Evolutionary conservation across 2,888 invertebrate genomes (phyloP).

Genomic region (Caenorhabditis doughertyi): DNA sequence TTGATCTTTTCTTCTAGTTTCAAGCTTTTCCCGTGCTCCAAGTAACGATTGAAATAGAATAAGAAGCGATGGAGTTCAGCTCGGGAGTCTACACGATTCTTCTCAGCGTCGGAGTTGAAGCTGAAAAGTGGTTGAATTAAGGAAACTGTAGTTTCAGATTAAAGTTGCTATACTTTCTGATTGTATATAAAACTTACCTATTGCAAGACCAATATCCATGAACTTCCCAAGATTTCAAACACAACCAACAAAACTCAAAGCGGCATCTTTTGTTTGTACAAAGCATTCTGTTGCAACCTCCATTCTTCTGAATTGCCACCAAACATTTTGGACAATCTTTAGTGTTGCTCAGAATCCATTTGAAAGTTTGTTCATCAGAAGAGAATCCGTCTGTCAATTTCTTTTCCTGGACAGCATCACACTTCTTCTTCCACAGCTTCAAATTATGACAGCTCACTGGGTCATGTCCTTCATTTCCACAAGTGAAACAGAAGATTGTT

Average conservation of each 20-base stretch:
- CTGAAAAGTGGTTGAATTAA: too few species aligned
- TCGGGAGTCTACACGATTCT: constrained; percentile 1
- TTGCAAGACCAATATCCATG: neutral
- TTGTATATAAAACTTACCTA: too few species aligned
- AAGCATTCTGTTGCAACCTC: neutral
- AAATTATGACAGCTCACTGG: neutral
- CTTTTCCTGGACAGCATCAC: neutral
- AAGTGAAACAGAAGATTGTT: neutral
- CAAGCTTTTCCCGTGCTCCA: constrained; percentile 99
- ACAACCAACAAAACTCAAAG: neutral
- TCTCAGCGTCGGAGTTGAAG: neutral
- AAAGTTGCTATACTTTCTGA: too few species aligned
- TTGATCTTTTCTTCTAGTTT: constrained; percentile 95
- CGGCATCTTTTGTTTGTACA: neutral
- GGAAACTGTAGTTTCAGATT: too few species aligned
- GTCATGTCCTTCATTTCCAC: neutral
- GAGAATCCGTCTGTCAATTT: neutral
- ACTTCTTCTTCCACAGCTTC: neutral
- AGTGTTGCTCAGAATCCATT: neutral
- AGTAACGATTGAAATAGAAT: constrained; percentile 98
- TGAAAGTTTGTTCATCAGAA: neutral
- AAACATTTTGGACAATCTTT: neutral
- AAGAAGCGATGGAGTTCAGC: constrained; percentile 87
- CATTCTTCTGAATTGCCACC: neutral
- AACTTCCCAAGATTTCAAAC: neutral